A percentile compares a stretch with the other conserved stretches of the same genome.
Conservation (phyloP, 2,797 vertebrate species). For the Gymnoscopelus braueri region DNA sequence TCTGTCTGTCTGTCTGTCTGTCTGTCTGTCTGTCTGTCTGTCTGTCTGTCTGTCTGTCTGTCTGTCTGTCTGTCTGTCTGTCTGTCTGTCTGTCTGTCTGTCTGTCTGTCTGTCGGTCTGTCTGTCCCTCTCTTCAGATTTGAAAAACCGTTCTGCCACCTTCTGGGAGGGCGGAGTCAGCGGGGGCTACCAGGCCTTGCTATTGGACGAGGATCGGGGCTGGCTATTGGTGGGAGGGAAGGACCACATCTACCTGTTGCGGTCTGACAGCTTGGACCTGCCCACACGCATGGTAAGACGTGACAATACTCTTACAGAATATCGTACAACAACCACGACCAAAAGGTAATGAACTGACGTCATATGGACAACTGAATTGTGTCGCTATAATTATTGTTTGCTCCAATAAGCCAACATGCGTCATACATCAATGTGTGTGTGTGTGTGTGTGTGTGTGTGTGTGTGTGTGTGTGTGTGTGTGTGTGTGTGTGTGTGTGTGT, state of each 20-base stretch:
- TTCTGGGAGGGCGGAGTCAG: constrained; percentile 72
- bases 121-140: constrained; percentile 69
- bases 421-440: no score
- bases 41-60: neutral
- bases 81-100: neutral
- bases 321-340: no score
- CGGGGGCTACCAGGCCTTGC: constrained; percentile 79
- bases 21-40: constrained; percentile 2
- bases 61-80: neutral
- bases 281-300: constrained; percentile 74
- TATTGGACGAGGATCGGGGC: constrained; percentile 86
- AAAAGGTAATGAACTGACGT: no score
- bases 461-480: no score
- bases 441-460: no score
- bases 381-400: no score
- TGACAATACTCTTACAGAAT: no score
- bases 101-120: constrained; percentile 1
- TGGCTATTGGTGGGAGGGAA: constrained; percentile 87
- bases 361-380: no score
- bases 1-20: neutral
- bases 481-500: neutral
- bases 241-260: constrained; percentile 86
- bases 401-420: no score
- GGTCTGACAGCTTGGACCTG: constrained; percentile 75
- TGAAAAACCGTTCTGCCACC: constrained; percentile 79